A percentile compares a stretch with the other conserved stretches of the same genome.
phyloP scores from a whole-genome alignment of 2,888 invertebrate genomes.

The Chymomyza amoena region DNA sequence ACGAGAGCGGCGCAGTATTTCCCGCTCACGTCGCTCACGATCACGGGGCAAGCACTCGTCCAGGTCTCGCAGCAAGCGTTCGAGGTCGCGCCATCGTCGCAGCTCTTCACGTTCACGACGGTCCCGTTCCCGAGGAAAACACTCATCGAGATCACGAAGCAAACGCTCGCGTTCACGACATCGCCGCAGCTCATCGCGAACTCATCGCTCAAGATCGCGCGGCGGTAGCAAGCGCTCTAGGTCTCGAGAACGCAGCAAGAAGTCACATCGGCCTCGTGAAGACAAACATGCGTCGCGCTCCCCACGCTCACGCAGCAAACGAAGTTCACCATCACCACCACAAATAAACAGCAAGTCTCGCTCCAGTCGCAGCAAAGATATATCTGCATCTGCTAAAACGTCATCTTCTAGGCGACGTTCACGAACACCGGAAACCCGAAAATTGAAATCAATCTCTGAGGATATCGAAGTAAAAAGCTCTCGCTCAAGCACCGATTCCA shows the following conservation, averaged over 20 bases:
- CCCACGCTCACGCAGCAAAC: constrained; percentile 77
- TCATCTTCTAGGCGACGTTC: constrained; percentile 73
- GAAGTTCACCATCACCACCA: constrained; percentile 78
- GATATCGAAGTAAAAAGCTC: constrained; percentile 73
- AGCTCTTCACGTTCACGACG: constrained; percentile 77
- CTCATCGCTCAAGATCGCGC: constrained; percentile 63
- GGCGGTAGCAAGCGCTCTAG: constrained; percentile 75
- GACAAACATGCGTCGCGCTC: constrained; percentile 79
- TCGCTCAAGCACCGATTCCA: constrained; percentile 78
- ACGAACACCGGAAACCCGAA: constrained; percentile 76
- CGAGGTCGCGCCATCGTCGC: constrained; percentile 80
- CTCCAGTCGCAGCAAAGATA: constrained; percentile 76
- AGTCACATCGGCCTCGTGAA: constrained; percentile 80
- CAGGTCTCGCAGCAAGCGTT: constrained; percentile 78
- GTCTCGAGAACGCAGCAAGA: constrained; percentile 82
- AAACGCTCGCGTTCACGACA: constrained; percentile 79
- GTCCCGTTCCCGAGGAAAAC: constrained; percentile 68
- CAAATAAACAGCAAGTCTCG: constrained; percentile 56
- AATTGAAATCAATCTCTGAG: constrained; percentile 74
- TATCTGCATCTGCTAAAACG: constrained; percentile 43
- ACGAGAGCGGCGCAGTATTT: constrained; percentile 79
- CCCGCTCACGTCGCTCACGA: constrained; percentile 83
- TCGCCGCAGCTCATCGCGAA: constrained; percentile 74
- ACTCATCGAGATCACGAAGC: constrained; percentile 75
- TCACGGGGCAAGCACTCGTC: constrained; percentile 77